Evolutionary conservation across 2,113 vertebrate genomes (phyloP).

Genomic region (Cebus imitator): DNA sequence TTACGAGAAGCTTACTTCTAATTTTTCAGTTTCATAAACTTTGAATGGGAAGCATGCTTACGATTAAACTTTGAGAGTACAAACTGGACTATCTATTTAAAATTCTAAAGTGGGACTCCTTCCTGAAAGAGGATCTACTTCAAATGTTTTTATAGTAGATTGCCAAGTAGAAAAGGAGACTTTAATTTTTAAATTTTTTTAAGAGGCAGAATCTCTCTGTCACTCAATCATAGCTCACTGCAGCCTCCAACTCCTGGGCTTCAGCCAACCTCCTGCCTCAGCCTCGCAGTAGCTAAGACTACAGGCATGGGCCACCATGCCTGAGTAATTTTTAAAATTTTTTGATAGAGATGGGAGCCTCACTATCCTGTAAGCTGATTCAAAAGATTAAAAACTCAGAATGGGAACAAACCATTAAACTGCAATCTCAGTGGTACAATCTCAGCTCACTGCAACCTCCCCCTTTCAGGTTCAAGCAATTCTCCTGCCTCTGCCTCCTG

Average conservation of each 20-base stretch:
- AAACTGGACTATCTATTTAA: not conserved
- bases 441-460: too few relatives aligned
- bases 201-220: too few relatives aligned
- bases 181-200: not conserved
- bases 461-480: too few relatives aligned
- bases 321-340: too few relatives aligned
- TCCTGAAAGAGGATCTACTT: not conserved
- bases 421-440: too few relatives aligned
- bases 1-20: not conserved
- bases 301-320: too few relatives aligned
- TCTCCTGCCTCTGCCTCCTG: too few relatives aligned
- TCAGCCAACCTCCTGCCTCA: too few relatives aligned
- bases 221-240: too few relatives aligned
- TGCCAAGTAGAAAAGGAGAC: not conserved
- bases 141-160: not conserved
- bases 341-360: too few relatives aligned
- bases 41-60: not conserved
- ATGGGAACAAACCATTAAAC: constrained; percentile 68
- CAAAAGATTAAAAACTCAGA: constrained; percentile 75
- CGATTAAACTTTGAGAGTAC: not conserved
- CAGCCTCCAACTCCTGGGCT: too few relatives aligned
- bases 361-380: constrained; percentile 21
- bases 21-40: not conserved
- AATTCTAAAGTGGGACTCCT: not conserved
- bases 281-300: too few relatives aligned